Evolutionary conservation across 2,797 vertebrate genomes (phyloP), one percentile per base, ranked within the genome.

Genomic region (Sebastes variabilis): DNA sequence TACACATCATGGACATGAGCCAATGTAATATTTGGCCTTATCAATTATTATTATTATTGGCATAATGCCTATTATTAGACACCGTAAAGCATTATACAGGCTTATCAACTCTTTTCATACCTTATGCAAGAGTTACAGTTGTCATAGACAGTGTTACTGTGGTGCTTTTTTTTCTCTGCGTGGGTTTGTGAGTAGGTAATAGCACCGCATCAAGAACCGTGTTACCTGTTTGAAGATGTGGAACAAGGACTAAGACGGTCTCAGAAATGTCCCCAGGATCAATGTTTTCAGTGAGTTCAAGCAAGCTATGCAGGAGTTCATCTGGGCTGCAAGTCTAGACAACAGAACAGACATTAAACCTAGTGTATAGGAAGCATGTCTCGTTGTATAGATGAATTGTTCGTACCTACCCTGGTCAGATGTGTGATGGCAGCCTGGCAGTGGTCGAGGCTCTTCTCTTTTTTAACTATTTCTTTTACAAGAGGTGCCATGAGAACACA

Each of bases 151-250:
- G 64, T 72, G 5, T n/a, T 27, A 7, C 4, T 59, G 22, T 34
- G 20, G 29, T 24, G 67, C 30, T 58, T 36, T 38, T 2, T 18
- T 24, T 22, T 29, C 30, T 38, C 4, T 24, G 6, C 0, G 27
- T 24, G 9, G 14, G 24, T 76, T 8, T 38, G 27, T 30, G 10
- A 14, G 16, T 11, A 11, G 1, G 4, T 46, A 13, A 13, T 24
- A 0, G 5, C 34, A 27, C 0, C 0, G 10, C 14, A 24, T 34
- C 18, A 3, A 25, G 9, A 16, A 20, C 14, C 54, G 9, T 32
- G 16, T 94, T 95, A 99, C 98, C 98, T 96, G 94, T 95, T 88
- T 97, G 97, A 82, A 99, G 92, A 74, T 97, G 97, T 12, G 95
- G 96, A 87, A 97, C 93, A 16, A 98, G 54, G 62, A 94, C 81